Conservation (phyloP, 2,888 invertebrate genomes). For the Venusia cambrica region DNA sequence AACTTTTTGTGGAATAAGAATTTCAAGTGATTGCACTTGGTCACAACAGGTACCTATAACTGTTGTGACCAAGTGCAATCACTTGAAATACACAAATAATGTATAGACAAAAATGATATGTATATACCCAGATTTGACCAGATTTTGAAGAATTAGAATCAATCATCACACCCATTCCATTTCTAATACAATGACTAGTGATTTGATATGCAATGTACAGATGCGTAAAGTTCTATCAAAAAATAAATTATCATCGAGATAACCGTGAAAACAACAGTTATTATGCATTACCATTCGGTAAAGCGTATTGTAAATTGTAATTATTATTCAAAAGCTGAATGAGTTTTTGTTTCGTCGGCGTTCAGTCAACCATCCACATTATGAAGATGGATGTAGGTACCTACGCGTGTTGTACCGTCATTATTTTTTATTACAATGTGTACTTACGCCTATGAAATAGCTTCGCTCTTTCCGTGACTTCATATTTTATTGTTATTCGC, state of each 20-base stretch:
- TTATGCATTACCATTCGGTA: conserved; percentile 26
- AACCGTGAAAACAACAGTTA: conserved; percentile 35
- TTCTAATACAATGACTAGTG: conserved; percentile 24
- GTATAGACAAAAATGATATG: no score
- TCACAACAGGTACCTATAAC: no score
- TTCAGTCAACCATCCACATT: conserved; percentile 26
- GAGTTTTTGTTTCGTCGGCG: conserved; percentile 32
- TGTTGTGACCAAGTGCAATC: no score
- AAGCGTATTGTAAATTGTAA: conserved; percentile 30
- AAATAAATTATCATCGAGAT: conserved; percentile 30
- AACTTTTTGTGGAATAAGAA: no score
- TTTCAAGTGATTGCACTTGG: no score
- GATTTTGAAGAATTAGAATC: conserved; percentile 14
- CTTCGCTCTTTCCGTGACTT: conserved; percentile 5
- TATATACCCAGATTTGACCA: conserved; percentile 8
- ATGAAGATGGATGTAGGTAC: conserved; percentile 26
- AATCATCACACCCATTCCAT: conserved; percentile 16
- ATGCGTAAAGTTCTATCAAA: conserved; percentile 27
- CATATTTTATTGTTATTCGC: background rate
- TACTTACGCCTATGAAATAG: conserved; percentile 3
- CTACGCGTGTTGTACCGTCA: conserved; percentile 19
- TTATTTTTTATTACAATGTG: conserved; percentile 22
- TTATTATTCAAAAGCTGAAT: conserved; percentile 33
- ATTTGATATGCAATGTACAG: conserved; percentile 25
- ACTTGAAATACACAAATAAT: no score